phyloP scores from a whole-genome alignment of 2,113 vertebrate genomes.

The Melospiza melodia region DNA sequence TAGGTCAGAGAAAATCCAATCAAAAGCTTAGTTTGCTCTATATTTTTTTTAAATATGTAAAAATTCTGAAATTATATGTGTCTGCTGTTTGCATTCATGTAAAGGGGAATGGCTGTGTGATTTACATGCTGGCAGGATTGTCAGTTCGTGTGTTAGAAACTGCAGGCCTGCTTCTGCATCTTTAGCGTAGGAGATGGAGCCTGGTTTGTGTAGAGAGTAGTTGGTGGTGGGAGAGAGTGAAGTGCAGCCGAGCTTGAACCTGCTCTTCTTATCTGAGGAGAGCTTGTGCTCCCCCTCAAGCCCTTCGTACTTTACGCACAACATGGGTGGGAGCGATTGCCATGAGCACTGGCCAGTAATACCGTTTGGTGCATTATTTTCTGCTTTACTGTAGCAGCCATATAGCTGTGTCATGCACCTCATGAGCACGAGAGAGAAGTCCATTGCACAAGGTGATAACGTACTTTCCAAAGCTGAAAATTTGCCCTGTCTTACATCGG shows the following conservation, averaged over 20 bases:
- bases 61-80: background rate
- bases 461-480: background rate
- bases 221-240: background rate
- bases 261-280: background rate
- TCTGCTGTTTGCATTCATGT: background rate
- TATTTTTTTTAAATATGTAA: background rate
- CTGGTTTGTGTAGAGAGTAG: background rate
- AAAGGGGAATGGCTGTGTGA: background rate
- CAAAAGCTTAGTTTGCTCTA: background rate
- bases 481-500: accelerated
- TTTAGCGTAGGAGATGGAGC: background rate
- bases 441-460: background rate
- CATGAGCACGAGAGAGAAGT: background rate
- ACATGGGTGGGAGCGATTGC: background rate
- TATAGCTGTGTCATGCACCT: background rate
- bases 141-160: background rate
- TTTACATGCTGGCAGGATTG: background rate
- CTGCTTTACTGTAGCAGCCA: background rate
- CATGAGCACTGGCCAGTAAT: background rate
- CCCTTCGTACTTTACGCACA: background rate
- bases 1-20: background rate
- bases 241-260: background rate
- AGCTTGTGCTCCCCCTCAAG: background rate
- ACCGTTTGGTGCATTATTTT: background rate
- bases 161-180: background rate